Evolutionary conservation across 1,140 invertebrate species (phyloP).

Genomic region (Heterodera carotae): DNA sequence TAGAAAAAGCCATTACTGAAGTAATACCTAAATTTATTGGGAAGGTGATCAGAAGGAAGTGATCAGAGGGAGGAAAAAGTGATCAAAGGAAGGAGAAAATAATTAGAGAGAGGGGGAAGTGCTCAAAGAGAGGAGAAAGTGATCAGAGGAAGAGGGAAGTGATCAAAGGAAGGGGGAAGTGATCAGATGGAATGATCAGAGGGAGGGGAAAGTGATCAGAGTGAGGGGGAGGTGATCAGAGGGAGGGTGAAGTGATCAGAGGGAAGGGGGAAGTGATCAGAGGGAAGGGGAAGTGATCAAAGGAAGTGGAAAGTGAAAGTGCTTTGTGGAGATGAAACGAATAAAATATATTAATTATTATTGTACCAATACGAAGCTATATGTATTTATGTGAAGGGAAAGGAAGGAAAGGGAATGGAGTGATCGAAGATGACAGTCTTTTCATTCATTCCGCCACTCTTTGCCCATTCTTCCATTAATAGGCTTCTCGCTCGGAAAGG

Average conservation of each 20-base stretch:
- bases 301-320: background rate
- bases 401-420: too few relatives aligned
- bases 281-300: background rate
- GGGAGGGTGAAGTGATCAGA: background rate
- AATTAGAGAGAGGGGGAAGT: too few relatives aligned
- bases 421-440: too few relatives aligned
- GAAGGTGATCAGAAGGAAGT: background rate
- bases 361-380: too few relatives aligned
- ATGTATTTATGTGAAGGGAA: too few relatives aligned
- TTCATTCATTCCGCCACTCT: too few relatives aligned
- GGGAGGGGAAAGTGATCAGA: background rate
- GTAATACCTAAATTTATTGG: background rate
- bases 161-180: background rate
- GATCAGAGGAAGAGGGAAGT: background rate
- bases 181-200: too few relatives aligned
- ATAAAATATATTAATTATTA: too few relatives aligned
- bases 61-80: background rate
- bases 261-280: background rate
- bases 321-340: too few relatives aligned
- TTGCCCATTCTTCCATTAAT: background rate
- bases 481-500: too few relatives aligned
- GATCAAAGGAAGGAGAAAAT: background rate
- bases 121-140: too few relatives aligned
- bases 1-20: background rate
- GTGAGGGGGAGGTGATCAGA: background rate